These are phyloP conservation scores for Apis florea DNA, from an alignment of 1,140 invertebrate species.

Conservation along the genomic window DNA sequence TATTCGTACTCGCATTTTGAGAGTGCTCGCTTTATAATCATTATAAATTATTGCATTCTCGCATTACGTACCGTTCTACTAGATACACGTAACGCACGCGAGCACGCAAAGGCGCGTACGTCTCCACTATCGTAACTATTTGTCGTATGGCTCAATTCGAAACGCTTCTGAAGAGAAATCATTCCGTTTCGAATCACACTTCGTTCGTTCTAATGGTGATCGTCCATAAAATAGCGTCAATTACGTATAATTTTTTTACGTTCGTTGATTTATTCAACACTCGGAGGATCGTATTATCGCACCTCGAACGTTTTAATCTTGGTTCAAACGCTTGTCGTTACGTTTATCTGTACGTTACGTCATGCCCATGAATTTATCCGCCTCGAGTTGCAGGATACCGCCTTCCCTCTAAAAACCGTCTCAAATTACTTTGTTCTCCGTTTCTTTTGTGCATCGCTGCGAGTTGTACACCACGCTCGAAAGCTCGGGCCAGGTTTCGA, in stretches of 20 bases:
- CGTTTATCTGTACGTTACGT: neutral
- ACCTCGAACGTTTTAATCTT: constrained; percentile 4
- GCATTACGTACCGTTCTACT: constrained; percentile 21
- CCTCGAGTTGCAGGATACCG: neutral
- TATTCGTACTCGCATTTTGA: constrained; percentile 37
- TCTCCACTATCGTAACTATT: constrained; percentile 17
- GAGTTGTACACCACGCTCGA: neutral
- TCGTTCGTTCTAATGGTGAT: no score
- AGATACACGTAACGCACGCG: constrained; percentile 47
- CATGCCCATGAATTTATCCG: neutral
- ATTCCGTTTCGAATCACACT: neutral
- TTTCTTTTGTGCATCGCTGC: neutral
- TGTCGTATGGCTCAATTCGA: constrained; percentile 48
- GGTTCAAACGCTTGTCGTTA: fast-evolving
- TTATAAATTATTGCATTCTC: constrained; percentile 62
- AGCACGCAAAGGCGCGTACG: constrained; percentile 53
- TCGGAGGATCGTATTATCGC: constrained; percentile 33
- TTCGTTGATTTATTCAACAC: no score
- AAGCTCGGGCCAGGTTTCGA: constrained; percentile 16
- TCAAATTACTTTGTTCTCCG: neutral
- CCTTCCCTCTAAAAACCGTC: neutral
- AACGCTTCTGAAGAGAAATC: constrained; percentile 51
- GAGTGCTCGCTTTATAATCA: constrained; percentile 56
- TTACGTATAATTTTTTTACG: no score
- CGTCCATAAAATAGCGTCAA: no score